These are phyloP conservation scores for Xylota sylvarum DNA, from an alignment of 2,888 invertebrate genomes.

Conservation along the genomic window DNA sequence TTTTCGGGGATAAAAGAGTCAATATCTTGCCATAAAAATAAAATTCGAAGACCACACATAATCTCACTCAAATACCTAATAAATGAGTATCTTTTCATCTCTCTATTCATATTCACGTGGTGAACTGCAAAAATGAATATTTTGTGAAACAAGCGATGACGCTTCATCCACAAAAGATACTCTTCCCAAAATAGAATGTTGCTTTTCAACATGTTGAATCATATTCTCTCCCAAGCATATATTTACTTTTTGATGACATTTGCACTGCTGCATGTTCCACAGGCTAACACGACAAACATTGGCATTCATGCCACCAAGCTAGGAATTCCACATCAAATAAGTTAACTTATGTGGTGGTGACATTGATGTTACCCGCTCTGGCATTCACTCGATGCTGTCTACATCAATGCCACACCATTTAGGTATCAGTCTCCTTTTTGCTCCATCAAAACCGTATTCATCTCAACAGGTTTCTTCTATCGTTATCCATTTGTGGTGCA, in stretches of 20 bases:
- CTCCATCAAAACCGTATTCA: neutral
- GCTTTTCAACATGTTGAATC: neutral
- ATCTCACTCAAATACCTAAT: too few relatives aligned
- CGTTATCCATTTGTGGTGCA: constrained; percentile 7
- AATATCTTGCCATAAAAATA: too few relatives aligned
- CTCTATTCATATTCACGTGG: neutral
- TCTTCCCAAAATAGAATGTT: neutral
- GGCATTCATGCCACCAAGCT: neutral
- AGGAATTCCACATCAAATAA: neutral
- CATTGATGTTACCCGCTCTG: neutral
- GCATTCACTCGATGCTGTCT: neutral
- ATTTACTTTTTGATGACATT: neutral
- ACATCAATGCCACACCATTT: neutral
- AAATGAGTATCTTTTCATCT: neutral
- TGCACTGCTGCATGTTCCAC: neutral
- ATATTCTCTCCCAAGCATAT: neutral
- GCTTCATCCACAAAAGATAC: neutral
- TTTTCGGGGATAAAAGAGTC: too few relatives aligned
- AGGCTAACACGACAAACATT: neutral
- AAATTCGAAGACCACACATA: too few relatives aligned
- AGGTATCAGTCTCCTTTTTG: neutral
- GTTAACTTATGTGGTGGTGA: neutral
- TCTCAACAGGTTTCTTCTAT: constrained; percentile 42
- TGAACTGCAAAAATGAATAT: neutral
- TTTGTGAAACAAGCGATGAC: neutral